Evolutionary conservation across 30 jellyfish, hydroid and myxozoan species (phyloP), one percentile per base, ranked within the genome.

Genomic region (Morbakka virulenta): DNA sequence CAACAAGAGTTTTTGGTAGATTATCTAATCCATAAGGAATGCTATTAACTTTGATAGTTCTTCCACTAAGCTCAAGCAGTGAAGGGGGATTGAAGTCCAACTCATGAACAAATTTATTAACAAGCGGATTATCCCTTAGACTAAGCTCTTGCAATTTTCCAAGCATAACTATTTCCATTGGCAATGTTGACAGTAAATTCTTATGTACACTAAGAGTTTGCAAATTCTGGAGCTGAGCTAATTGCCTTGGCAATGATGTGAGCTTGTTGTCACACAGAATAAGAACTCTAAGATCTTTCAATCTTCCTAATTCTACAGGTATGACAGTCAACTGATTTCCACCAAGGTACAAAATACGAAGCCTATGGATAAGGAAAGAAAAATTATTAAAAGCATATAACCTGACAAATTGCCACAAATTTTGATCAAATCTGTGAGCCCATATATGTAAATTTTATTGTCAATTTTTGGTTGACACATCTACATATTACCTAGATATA

Each of bases 51-150:
- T 93, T 93, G 25, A 86, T 78, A 23, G 88, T 74, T 61, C 99
- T 34, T 23, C 99, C 99, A 93, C 96, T 65, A 23, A 93, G 81
- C 83, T 93, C 99, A 72, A 81, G 77, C 21, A 93, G 78, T 2
- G 99, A 85, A 1, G 99, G 99, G 1, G 99, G 96, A 64, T 85
- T 93, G 77, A 93, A 93, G 34, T 93, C 96, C 32, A 85, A 85
- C 36, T 86, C 93, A 35, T 80, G 68, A 9, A 93, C 94, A 76
- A 93, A 93, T 50, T 95, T 93, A 65, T 93, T 66, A 23, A 93
- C 99, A 32, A 93, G 72, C 1, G 99, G 99, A 81, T 93, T 93
- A 64, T 93, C 99, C 70, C 99, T 62, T 36, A 93, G 47, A 35
- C 97, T 93, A 65, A 93, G 83, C 73, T 93, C 99, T 67, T 82